A percentile compares a stretch with the other conserved stretches of the same genome.
Evolutionary conservation across 2,888 invertebrate species (phyloP).

Genomic region (Temnothorax ravouxi): DNA sequence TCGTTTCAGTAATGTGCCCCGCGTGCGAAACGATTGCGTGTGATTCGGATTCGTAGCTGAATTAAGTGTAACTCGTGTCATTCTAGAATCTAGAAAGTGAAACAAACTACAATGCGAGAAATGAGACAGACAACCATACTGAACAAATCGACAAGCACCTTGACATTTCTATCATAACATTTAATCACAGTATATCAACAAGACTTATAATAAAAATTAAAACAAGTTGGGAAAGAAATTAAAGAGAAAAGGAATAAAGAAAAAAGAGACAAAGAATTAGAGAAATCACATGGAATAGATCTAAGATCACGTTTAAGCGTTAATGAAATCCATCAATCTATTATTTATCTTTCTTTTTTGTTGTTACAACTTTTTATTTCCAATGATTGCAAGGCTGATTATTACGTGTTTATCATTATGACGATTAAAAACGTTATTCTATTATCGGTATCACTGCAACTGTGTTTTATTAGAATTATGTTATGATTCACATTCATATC

Average conservation of each 20-base stretch:
- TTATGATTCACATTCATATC: background rate
- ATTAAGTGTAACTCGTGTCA: slow-evolving; percentile 1
- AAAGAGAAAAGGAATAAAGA: background rate
- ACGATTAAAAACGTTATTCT: slow-evolving; percentile 27
- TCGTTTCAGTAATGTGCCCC: background rate
- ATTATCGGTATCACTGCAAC: background rate
- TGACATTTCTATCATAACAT: slow-evolving; percentile 19
- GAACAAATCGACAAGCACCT: slow-evolving; percentile 30
- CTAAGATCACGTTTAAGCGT: background rate
- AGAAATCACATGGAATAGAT: background rate
- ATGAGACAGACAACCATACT: slow-evolving; percentile 28
- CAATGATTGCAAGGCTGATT: slow-evolving; percentile 4
- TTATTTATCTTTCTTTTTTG: background rate
- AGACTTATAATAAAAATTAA: slow-evolving; percentile 18
- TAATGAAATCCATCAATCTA: background rate
- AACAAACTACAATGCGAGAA: slow-evolving; percentile 15
- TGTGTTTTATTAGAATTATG: background rate
- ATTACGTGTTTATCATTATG: background rate
- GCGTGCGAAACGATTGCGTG: background rate
- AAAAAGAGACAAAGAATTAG: slow-evolving; percentile 1
- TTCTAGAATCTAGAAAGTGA: background rate
- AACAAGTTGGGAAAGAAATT: background rate
- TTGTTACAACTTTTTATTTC: slow-evolving; percentile 7
- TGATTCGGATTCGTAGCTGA: background rate
- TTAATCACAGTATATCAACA: slow-evolving; percentile 27